Evolutionary conservation across 2,113 vertebrate genomes (phyloP), one percentile per base, ranked within the genome.

Genomic region (Chloropsis hardwickii): DNA sequence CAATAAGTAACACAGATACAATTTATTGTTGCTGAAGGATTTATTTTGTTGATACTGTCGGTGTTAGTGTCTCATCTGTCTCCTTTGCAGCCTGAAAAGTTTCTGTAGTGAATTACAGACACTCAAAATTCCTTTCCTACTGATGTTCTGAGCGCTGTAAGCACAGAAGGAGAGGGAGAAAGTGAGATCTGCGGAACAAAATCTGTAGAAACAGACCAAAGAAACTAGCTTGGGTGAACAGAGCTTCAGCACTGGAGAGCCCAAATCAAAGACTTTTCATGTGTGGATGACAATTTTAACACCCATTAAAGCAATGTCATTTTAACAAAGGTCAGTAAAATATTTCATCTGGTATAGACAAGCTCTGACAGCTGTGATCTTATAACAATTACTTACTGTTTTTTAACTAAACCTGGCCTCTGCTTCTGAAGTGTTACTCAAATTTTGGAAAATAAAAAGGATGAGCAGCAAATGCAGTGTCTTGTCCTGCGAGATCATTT

Each of bases 1-100:
- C 88, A 81, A 78, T 62, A 77, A 93, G 86, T 54, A 83, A 86
- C 33, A 58, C 54, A 66, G 79, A 86, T 88, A 81, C 3, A 78
- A 88, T 92, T 96, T 92, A 86, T 78, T 83, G 80, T 33, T 90
- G 72, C 56, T 29, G 35, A 78, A 86, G 76, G 88, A 90, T 81
- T 94, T 94, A 73, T 95, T 95, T 93, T 77, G 67, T 92, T 88
- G 94, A 73, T 90, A 62, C 44, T 90, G 82, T 81, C 81, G 67
- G n/a, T 44, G 69, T 89, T 92, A 84, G 69, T 72, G 53, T 83
- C 92, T 92, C 67, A 81, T 94, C 67, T 88, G 33, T 94, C 92
- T 88, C 64, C 64, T 88, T 71, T 86, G 54, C 39, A 83, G 72
- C 8, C 58, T 81, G 62, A 77, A 83, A 90, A 92, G 54, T 90